Conservation (phyloP, 2,113 vertebrate genomes). For the Probosciger aterrimus region DNA sequence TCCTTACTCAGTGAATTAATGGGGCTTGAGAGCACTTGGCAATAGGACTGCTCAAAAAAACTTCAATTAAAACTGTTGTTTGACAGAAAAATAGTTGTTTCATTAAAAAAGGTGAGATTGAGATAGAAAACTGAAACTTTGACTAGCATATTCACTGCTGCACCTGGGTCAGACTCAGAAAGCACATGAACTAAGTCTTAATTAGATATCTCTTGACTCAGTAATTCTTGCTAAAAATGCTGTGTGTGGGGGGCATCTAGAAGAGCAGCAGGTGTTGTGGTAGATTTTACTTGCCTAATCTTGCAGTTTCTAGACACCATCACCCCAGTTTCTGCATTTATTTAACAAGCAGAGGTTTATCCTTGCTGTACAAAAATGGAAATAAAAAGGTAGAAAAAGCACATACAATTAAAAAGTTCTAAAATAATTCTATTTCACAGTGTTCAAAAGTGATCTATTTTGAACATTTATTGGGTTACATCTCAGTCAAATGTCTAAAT, state of each 20-base stretch:
- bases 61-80: conserved; percentile 1
- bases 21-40: not conserved
- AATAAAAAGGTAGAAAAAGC: not conserved
- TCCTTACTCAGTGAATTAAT: not conserved
- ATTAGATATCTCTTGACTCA: conserved; percentile 46
- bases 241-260: not conserved
- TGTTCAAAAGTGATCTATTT: not conserved
- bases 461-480: not conserved
- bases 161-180: conserved; percentile 48
- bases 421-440: not conserved
- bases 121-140: conserved; percentile 50
- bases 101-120: conserved; percentile 11
- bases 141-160: conserved; percentile 20
- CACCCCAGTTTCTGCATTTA: not conserved
- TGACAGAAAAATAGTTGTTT: conserved; percentile 4
- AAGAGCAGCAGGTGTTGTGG: conserved; percentile 50
- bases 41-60: not conserved
- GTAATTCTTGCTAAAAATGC: conserved; percentile 40
- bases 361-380: not conserved
- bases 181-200: conserved; percentile 24
- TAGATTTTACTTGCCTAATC: conserved; percentile 45
- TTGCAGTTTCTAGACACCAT: not conserved
- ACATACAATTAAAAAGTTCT: not conserved
- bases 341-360: not conserved
- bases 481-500: not conserved